Evolutionary conservation across 2,113 vertebrate species (phyloP), one percentile per base, ranked within the genome.

Genomic region (Mesembrinibis cayennensis): DNA sequence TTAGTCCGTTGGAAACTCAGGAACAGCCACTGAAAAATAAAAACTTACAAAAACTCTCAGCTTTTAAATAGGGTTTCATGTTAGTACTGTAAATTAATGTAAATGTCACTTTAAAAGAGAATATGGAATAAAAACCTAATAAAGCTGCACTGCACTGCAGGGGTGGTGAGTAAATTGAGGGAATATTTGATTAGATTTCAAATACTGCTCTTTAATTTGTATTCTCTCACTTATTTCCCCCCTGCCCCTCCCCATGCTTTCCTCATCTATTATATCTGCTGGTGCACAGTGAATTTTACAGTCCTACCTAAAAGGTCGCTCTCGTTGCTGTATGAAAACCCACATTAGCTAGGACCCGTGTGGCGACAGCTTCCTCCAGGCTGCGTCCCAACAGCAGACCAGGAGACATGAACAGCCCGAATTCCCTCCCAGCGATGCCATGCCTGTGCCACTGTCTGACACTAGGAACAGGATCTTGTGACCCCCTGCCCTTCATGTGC

Each of bases 51-150:
- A 96, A 73, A 65, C 91, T 83, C 87, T 91, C 63, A 86, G 63
- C 42, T 94, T 97, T 98, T 95, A 89, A 97, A 96, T 92, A 86
- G 97, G 91, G 77, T 88, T 97, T 96, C 96, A 82, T 89, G 94
- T 97, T 97, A 91, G 92, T 92, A 76, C 93, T 97, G 85, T 96
- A 98, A 97, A 97, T 98, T 96, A 97, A 97, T 97, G 92, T 97
- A 98, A 98, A 97, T 96, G 96, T 96, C 96, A 97, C 91, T 98
- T 98, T 97, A 97, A 98, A 98, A 97, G 93, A 91, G 96, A 98
- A 97, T 97, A 89, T 32, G 14, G 91, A 98, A 98, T 96, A 97
- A 97, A 97, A 96, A 93, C 94, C 89, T 97, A 97, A 97, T 97
- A 97, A 97, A 97, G 93, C 90, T 94, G 92, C 94, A 94, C 74